A percentile compares a stretch with the other conserved stretches of the same genome.
Conservation (phyloP, 2,888 invertebrate species). For the Drosophila sordidapex region DNA sequence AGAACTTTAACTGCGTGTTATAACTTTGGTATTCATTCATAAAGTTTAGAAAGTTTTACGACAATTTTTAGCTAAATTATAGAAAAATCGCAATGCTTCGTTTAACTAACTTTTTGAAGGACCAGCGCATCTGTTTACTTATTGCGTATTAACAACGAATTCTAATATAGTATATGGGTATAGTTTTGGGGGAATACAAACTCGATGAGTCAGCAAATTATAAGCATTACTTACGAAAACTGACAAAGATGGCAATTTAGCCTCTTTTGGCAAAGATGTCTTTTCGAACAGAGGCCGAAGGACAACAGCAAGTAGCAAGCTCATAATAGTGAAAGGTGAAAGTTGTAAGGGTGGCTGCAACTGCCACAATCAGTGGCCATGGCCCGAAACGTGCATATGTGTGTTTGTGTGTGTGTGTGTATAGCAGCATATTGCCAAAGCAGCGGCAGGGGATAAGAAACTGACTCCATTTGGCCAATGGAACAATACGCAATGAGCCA, state of each 20-base stretch:
- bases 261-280: constrained; percentile 1
- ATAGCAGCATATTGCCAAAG: not conserved
- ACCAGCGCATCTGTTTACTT: not conserved
- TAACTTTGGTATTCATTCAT: too few relatives aligned
- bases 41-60: not conserved
- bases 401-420: not conserved
- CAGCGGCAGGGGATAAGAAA: not conserved
- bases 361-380: constrained; percentile 62
- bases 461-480: constrained; percentile 38
- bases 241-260: constrained; percentile 12
- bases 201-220: constrained; percentile 26
- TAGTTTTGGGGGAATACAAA: not conserved
- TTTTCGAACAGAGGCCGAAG: constrained; percentile 29
- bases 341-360: constrained; percentile 23
- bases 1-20: too few relatives aligned
- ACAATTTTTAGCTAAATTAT: not conserved
- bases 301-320: constrained; percentile 49
- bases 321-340: constrained; percentile 59
- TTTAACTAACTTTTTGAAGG: not conserved
- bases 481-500: constrained; percentile 46
- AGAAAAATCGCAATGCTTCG: not conserved
- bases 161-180: not conserved
- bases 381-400: constrained; percentile 35
- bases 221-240: not conserved
- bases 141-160: not conserved